A percentile compares a stretch with the other conserved stretches of the same genome.
Evolutionary conservation across 2,888 invertebrate genomes (phyloP).

Genomic region (Alviniconcha strummeri): DNA sequence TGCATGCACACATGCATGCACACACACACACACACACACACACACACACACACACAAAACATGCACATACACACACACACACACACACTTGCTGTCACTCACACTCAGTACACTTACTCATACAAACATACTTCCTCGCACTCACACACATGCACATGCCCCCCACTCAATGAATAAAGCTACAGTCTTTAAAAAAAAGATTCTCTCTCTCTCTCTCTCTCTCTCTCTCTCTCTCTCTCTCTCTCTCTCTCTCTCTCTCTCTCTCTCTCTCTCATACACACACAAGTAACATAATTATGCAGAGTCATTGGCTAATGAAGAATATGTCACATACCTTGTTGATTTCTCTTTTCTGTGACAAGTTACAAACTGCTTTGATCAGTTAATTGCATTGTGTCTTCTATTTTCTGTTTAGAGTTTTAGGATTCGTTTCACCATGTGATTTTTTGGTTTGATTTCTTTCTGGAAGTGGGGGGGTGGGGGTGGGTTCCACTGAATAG

Average conservation of each 20-base stretch:
- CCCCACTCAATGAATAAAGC: no score
- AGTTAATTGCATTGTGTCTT: no score
- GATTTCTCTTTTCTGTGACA: no score
- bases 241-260: conserved; percentile 22
- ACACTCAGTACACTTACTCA: background rate
- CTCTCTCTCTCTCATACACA: background rate
- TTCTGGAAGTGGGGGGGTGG: background rate
- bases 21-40: background rate
- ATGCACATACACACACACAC: conserved; percentile 4
- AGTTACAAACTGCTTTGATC: no score
- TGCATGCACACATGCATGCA: background rate
- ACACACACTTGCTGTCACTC: conserved; percentile 16
- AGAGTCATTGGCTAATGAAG: no score
- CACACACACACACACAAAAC: background rate
- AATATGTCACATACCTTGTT: no score
- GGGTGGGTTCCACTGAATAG: no score
- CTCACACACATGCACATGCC: background rate
- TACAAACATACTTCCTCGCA: background rate
- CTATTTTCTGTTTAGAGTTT: no score
- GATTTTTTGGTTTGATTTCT: background rate
- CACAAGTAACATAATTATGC: no score
- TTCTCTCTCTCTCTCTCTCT: conserved; percentile 22
- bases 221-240: conserved; percentile 23
- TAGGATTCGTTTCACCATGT: no score
- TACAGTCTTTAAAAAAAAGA: no score